Base-by-base conservation (phyloP, 2,888 invertebrate species). In the Tryphoninae sp. region DNA sequence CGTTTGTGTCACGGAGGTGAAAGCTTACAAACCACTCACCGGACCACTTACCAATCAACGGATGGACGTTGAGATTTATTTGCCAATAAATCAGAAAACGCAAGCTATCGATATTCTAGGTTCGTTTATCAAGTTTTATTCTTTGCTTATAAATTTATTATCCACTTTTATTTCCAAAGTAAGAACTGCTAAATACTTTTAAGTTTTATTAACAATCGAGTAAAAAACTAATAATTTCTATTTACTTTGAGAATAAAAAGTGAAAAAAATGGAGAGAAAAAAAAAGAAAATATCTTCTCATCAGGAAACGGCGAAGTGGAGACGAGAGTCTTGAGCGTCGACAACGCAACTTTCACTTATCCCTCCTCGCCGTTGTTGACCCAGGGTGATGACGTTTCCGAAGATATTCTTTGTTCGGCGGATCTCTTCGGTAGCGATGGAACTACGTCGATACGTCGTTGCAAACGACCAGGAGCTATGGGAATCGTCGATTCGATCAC, bases 311-410 rank as follows among this genome's bases (percentile, higher is more conserved):
- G 93, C 59, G 94, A 93, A 84, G 94, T 94, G 22, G 89, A 87
- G 62, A 87, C 84, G 71, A 87, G 86, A 81, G 82, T 92, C 11
- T 92, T 93, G n/a, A 93, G 93, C 84, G 90, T 94, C 62, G 96
- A 96, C 90, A 95, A 96, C 71, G 94, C 96, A 22, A 95, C 96
- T 8, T 95, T 97, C 90, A 94, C 94, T 45, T 96, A 95, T 88
- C 97, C 97, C 0, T 94, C 96, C 1, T 96, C 96, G 0, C 96
- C 97, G 0, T 93, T 96, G 55, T 93, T 97, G 80, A 96, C 96
- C 1, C 97, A 97, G 89, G 93, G 93, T 0, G 89, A 91, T 0
- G 95, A 96, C 84, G 93, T 96, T 16, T 91, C 93, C 0, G 89
- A 92, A 7, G 92, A 93, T 65, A 89, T 93, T 23, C 89, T 95